Conservation (phyloP, 2,797 vertebrate genomes). For the Typhlichthys eigenmanni region DNA sequence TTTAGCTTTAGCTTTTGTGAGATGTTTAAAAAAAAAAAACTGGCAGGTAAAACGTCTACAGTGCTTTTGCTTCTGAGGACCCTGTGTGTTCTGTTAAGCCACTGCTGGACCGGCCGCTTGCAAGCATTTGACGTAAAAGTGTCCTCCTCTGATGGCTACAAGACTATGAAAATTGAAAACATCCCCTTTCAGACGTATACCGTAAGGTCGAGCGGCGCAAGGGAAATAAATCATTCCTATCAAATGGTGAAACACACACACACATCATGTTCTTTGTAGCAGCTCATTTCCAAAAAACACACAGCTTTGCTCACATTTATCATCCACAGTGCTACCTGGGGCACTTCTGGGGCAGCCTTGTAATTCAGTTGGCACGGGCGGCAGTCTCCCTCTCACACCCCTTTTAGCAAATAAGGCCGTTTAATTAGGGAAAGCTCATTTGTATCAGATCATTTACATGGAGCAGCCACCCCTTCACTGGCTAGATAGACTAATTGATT, state of each 20-base stretch:
- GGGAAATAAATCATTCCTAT: constrained; percentile 54
- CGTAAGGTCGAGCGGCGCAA: constrained; percentile 13
- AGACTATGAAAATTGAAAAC: constrained; percentile 18
- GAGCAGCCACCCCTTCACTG: constrained; percentile 68
- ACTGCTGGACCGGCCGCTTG: too few relatives aligned
- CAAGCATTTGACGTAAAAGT: background rate
- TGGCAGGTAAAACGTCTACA: too few relatives aligned
- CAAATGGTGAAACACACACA: constrained; percentile 42
- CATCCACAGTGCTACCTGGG: constrained; percentile 59
- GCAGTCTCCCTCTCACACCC: constrained; percentile 62
- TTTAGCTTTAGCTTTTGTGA: too few relatives aligned
- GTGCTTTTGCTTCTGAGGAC: too few relatives aligned
- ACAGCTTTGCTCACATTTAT: constrained; percentile 59
- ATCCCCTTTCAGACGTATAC: constrained; percentile 24
- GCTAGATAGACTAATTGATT: constrained; percentile 79
- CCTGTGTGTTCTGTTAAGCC: too few relatives aligned
- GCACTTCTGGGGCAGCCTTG: constrained; percentile 46
- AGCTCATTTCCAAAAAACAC: constrained; percentile 58
- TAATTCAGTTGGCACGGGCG: constrained; percentile 49
- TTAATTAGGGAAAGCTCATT: constrained; percentile 82
- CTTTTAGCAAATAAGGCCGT: constrained; percentile 77
- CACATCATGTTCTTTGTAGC: constrained; percentile 49
- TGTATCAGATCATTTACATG: constrained; percentile 80
- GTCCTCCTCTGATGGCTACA: constrained; percentile 11
- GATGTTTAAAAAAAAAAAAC: too few relatives aligned